Evolutionary conservation across 2,797 vertebrate genomes (phyloP).

Genomic region (Tiaroga cobitis): DNA sequence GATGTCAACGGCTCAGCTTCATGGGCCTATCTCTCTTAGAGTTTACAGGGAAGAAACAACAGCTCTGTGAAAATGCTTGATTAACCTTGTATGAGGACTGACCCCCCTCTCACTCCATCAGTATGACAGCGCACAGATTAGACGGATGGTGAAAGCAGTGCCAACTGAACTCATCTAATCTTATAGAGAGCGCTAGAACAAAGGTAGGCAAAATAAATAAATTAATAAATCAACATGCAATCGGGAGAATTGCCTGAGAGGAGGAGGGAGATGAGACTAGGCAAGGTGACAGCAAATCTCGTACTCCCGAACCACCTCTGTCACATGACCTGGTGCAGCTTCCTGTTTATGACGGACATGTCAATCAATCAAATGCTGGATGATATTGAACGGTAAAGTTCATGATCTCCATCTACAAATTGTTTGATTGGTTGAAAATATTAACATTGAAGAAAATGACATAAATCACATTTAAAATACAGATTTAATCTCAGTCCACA

Average conservation of each 20-base stretch:
- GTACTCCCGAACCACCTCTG: background rate
- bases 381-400: background rate
- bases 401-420: background rate
- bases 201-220: slow-evolving; percentile 51
- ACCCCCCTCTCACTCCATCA: slow-evolving; percentile 41
- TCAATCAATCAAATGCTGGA: background rate
- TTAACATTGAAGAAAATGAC: background rate
- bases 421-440: background rate
- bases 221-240: slow-evolving; percentile 56
- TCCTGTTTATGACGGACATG: slow-evolving; percentile 44
- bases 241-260: slow-evolving; percentile 39
- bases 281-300: slow-evolving; percentile 2
- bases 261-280: slow-evolving; percentile 6
- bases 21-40: background rate
- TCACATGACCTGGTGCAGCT: slow-evolving; percentile 24
- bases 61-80: slow-evolving; percentile 52
- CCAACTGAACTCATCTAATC: slow-evolving; percentile 48
- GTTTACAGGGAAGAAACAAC: slow-evolving; percentile 45
- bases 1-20: background rate
- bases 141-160: slow-evolving; percentile 19
- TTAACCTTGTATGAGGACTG: slow-evolving; percentile 56
- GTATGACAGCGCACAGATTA: slow-evolving; percentile 52
- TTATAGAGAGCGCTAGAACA: slow-evolving; percentile 40
- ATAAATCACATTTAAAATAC: background rate
- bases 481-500: background rate